Evolutionary conservation across 1,140 invertebrate genomes (phyloP).

Genomic region (Drosophila serrata): DNA sequence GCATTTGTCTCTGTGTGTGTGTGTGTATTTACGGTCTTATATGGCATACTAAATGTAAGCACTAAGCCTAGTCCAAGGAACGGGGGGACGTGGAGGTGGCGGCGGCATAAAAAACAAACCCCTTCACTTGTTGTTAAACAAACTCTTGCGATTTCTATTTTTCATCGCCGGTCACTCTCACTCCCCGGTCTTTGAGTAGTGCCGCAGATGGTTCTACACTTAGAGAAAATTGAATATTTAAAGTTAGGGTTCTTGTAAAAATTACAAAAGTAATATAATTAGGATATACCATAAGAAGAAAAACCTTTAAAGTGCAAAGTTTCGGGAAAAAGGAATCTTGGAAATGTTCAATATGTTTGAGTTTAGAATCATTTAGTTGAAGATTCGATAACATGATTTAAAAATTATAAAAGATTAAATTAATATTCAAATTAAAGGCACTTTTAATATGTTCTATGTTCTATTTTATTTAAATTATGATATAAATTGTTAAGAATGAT

Average conservation of each 20-base stretch:
- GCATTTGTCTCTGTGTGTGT: neutral
- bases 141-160: conserved; percentile 81
- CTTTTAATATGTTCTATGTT: neutral
- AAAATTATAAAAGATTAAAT: neutral
- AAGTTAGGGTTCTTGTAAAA: too few species aligned
- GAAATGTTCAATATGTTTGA: neutral
- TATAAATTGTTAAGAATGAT: neutral
- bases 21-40: conserved; percentile 15
- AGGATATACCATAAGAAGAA: too few species aligned
- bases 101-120: conserved; percentile 75
- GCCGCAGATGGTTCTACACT: conserved; percentile 56
- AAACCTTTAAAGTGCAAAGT: too few species aligned
- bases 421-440: neutral
- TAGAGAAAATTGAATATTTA: neutral
- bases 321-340: neutral
- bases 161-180: conserved; percentile 50
- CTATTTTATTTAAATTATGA: neutral
- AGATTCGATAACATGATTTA: neutral
- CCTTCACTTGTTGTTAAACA: conserved; percentile 81
- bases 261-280: too few species aligned
- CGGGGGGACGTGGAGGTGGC: conserved; percentile 21
- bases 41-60: conserved; percentile 50
- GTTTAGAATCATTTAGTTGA: neutral
- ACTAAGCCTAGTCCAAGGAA: conserved; percentile 47
- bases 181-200: conserved; percentile 41